phyloP scores from a whole-genome alignment of 2,888 invertebrate species.

The Noctuana brunneofusca region DNA sequence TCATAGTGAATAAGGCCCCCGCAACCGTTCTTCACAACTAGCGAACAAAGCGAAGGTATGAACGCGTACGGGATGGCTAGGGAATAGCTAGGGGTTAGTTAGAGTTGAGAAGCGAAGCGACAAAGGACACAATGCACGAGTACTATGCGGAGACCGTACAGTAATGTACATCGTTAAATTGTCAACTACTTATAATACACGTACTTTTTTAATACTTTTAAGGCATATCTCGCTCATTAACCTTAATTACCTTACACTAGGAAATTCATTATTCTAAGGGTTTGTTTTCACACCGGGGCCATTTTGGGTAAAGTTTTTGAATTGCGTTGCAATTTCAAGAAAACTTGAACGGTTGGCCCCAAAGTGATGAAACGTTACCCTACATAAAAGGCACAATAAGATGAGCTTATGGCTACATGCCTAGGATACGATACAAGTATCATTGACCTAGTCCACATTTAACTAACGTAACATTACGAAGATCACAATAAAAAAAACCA shows the following conservation, averaged over 20 bases:
- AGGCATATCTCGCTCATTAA: conserved; percentile 72
- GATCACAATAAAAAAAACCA: conserved; percentile 45
- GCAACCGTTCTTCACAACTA: conserved; percentile 13
- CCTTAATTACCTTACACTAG: conserved; percentile 64
- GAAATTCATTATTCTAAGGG: conserved; percentile 48
- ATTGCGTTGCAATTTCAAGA: conserved; percentile 28
- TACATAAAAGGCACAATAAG: conserved; percentile 64
- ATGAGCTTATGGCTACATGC: conserved; percentile 70
- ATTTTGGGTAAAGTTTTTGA: conserved; percentile 19
- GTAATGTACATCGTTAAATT: conserved; percentile 76
- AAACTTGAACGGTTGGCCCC: conserved; percentile 29
- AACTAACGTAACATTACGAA: conserved; percentile 49
- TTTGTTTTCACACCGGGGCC: conserved; percentile 26
- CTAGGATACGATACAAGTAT: conserved; percentile 57
- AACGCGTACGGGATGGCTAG: conserved; percentile 28
- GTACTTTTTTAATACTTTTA: conserved; percentile 78
- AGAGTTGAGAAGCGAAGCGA: no score
- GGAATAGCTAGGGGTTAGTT: conserved; percentile 32
- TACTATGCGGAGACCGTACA: conserved; percentile 79
- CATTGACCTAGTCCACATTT: conserved; percentile 51
- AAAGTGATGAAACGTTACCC: conserved; percentile 38
- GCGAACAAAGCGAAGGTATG: conserved; percentile 25
- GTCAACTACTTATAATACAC: conserved; percentile 70
- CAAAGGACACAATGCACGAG: conserved; percentile 76
- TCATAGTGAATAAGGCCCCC: no score